phyloP scores from a whole-genome alignment of 2,888 invertebrate genomes.

The Didymodactylos carnosus region DNA sequence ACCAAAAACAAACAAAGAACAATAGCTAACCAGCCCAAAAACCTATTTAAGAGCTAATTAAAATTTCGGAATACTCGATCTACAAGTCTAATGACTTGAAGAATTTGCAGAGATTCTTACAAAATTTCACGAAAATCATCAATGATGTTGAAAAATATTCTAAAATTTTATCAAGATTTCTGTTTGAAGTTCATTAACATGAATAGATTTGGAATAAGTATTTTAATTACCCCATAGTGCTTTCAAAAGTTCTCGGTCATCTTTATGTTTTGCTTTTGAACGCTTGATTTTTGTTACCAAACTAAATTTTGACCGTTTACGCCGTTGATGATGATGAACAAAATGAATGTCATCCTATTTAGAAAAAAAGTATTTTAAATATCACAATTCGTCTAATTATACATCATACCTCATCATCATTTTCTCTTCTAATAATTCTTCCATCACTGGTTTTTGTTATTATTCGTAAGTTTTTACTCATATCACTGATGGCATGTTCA shows the following conservation, averaged over 20 bases:
- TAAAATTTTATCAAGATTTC: too few relatives aligned
- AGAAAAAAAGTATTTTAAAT: background rate
- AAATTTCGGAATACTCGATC: too few relatives aligned
- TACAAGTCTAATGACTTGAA: too few relatives aligned
- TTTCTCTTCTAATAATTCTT: background rate
- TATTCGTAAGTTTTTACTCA: background rate
- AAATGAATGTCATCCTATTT: background rate
- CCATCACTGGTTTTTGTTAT: background rate
- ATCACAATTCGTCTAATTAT: background rate
- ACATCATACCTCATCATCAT: background rate
- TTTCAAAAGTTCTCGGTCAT: slow-evolving; percentile 1
- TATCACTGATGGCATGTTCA: too few relatives aligned
- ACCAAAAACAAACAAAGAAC: too few relatives aligned
- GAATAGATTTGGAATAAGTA: too few relatives aligned
- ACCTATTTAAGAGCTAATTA: too few relatives aligned
- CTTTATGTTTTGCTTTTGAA: slow-evolving; percentile 3
- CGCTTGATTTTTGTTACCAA: background rate
- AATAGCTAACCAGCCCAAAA: too few relatives aligned
- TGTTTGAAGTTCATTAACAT: too few relatives aligned
- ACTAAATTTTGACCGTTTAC: background rate
- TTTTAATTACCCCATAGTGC: background rate
- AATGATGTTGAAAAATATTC: too few relatives aligned
- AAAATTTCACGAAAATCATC: too few relatives aligned
- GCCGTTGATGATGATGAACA: background rate
- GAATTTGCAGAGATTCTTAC: too few relatives aligned